phyloP scores from a whole-genome alignment of 2,113 vertebrate genomes.

The Microcebus griseorufus region DNA sequence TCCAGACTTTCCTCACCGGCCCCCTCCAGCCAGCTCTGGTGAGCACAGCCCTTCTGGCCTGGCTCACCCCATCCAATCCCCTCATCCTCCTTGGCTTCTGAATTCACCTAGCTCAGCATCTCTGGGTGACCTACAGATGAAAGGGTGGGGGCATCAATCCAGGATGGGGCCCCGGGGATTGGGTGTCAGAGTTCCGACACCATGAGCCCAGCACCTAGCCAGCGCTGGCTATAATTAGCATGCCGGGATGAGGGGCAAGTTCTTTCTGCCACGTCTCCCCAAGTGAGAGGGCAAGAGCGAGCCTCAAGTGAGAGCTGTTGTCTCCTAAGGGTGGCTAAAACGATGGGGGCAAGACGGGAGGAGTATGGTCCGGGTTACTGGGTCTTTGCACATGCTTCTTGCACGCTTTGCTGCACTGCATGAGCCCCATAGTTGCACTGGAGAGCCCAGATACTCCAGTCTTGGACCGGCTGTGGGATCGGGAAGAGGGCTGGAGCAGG shows the following conservation, averaged over 20 bases:
- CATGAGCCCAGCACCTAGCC: not conserved
- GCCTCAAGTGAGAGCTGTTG: not conserved
- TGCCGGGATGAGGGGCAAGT: not conserved
- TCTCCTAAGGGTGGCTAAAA: not conserved
- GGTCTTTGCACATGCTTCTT: not conserved
- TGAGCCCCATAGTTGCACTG: accelerated
- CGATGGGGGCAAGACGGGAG: not conserved
- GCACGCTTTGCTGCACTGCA: not conserved
- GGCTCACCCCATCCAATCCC: not conserved
- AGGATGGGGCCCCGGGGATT: conserved; percentile 30
- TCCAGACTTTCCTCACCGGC: too few species aligned
- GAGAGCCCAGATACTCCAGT: not conserved
- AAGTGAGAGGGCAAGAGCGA: not conserved
- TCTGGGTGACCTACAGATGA: conserved; percentile 40
- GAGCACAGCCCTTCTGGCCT: not conserved
- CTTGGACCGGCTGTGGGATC: not conserved
- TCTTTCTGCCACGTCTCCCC: not conserved
- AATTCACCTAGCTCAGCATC: conserved; percentile 53
- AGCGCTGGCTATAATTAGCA: conserved; percentile 77
- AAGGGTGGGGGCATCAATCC: not conserved
- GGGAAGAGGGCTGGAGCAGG: not conserved
- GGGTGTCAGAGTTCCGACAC: conserved; percentile 53
- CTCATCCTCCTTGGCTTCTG: not conserved
- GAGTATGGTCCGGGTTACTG: not conserved
- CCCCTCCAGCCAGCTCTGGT: too few species aligned